Base-by-base conservation (phyloP, 2,888 invertebrate species). In the Xanthostigma xanthostigma region DNA sequence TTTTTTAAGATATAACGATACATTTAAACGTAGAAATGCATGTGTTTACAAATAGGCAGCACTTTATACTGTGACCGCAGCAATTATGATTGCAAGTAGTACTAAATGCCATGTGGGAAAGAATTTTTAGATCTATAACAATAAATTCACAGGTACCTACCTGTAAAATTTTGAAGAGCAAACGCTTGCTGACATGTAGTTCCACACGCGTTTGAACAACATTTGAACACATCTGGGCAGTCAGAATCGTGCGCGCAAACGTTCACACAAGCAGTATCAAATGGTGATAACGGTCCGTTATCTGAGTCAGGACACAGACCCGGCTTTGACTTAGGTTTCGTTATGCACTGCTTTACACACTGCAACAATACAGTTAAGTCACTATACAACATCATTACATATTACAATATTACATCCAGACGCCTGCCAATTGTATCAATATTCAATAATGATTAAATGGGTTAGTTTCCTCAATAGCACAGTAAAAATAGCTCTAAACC, bases 191-290 rank as follows among this genome's bases (percentile, higher is more conserved):
- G 78, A 61, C 85, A 86, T 17, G 79, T 75, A 14, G 78, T 70
- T 1, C 84, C 84, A 57, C 85, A 85, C 27, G 71, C 67, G 52
- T 79, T 76, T 37, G 69, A 70, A 57, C 85, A 86, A 62, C 85
- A 86, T 54, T 83, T 76, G 50, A 78, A 73, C 2, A 76, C 73
- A 52, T 77, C 81, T 9, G 77, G 74, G 60, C 85, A 86, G 56
- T 84, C 78, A 0, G 75, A 73, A 59, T 86, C 85, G n/a, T 67
- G 62, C 51, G 67, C 64, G 59, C 81, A 81, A 2, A 75, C 74
- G 41, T 72, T 67, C 46, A 79, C 66, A 55, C 81, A 81, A 1
- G 76, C 77, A 0, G 72, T 70, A 51, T 73, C 75, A 68, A 79
- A 79, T 41, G 72, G 71, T 1, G 66, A 65, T 57, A 68, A 57